Base-by-base conservation (phyloP, 2,888 invertebrate genomes). In the Drosophila ustulata region DNA sequence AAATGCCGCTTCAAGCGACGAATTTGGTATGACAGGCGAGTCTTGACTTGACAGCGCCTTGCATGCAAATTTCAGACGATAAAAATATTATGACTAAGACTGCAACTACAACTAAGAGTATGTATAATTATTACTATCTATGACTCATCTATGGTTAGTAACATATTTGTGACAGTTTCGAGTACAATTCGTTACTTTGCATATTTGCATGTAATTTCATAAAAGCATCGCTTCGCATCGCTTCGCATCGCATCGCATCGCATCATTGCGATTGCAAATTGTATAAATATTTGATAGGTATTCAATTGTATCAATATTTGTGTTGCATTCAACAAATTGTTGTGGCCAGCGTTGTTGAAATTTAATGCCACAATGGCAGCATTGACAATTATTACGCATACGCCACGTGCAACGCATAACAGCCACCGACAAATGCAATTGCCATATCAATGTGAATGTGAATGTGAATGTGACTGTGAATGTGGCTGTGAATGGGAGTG, bases 321-420 rank as follows among this genome's bases (percentile, higher is more conserved):
- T 68, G 47, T 34, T 83, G 68, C 68, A 75, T 80, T 86, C 63
- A 66, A 71, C 63, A 74, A 71, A 77, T 69, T 68, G 75, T 71
- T 52, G 58, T 66, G 57, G 78, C 28, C 50, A 47, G 39, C 30
- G 63, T 66, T 62, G 49, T 57, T 62, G 46, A 47, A 64, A 62
- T 56, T 58, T 49, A 71, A 82, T 67, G 78, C 64, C 74, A 51
- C 67, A 64, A 62, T 63, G 52, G 61, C 59, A 51, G 75, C 66
- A 73, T 57, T 79, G 55, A 52, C 49, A 68, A 68, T 66, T 78
- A 88, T 83, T 85, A 85, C 86, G 80, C 71, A 85, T 80, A 73
- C 86, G 75, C 75, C 80, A 75, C 72, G 86, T 88, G 83, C n/a
- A 50, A 45, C 62, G 67, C 58, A 72, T 64, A 64, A 52, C n/a